Base-by-base conservation (phyloP, 2,888 invertebrate genomes). In the Thelaira solivaga region DNA sequence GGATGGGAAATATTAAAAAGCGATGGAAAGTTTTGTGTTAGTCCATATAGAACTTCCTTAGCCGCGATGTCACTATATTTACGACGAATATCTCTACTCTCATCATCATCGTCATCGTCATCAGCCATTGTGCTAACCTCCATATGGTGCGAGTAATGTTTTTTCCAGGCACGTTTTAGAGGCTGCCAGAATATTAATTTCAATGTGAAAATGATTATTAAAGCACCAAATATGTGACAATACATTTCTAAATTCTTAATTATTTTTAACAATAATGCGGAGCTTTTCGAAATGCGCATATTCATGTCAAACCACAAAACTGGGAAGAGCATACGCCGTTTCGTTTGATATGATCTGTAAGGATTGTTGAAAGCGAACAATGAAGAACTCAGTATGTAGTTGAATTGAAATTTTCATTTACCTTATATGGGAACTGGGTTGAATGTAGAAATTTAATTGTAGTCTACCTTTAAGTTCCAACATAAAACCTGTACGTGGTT, bases 1-100 rank as follows among this genome's bases (percentile, higher is more conserved):
- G 95, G 95, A 1, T 93, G 90, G 0, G 94, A 93, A 13, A 94
- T 92, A 87, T 95, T 94, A 86, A 95, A 90, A 20, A 93, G 90
- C 0, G 95, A 95, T 2, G 92, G 91, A 78, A 94, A 94, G 18
- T 90, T 90, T n/a, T 65, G 39, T 7, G 51, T 31, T 26, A 74
- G 20, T 18, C 49, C 47, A n/a, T 74, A 78, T 18, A 78, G 47
- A 22, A 47, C 22, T 24, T 59, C 73, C 31, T 36, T 78, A 4
- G 16, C 22, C 13, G 57, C 67, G 1, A 24, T 4, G 13, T 69
- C 64, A 47, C 8, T 53, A 11, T 16, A 41, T 5, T 34, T 62
- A 8, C 20, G 29, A 0, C 55, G 65, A 26, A 8, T 34, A 24
- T 62, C 45, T n/a, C 47, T 39, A 49, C 4, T 10, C 11, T 13